Base-by-base conservation (phyloP, 2,888 invertebrate species). In the Elysia crispata region DNA sequence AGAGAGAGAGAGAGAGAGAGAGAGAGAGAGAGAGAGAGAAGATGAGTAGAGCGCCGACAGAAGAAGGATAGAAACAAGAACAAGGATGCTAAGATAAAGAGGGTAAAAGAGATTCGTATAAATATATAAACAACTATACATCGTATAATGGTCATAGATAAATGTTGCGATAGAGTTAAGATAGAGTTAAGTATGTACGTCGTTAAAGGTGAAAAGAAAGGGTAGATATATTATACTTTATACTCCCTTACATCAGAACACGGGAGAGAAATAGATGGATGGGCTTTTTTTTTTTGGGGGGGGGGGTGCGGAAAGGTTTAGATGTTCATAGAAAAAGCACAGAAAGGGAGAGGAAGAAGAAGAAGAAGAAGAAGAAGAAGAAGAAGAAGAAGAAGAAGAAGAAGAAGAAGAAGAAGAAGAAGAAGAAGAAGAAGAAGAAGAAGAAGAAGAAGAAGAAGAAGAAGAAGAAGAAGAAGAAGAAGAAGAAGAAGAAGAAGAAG, bases 311-410 rank as follows among this genome's bases (percentile, higher is more conserved):
- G n/a, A n/a, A n/a, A n/a, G n/a, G n/a, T n/a, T n/a, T n/a, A n/a
- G n/a, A n/a, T n/a, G n/a, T n/a, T n/a, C n/a, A n/a, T n/a, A n/a
- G n/a, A n/a, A n/a, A n/a, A n/a, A n/a, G n/a, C n/a, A n/a, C n/a
- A 70, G 23, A 72, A 23, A 50, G 50, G 18, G 72, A 72, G 28
- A 72, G 23, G n/a, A 28, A 50, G 6, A 72, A 49, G 49, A 3
- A 72, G 72, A 23, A 1, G 20, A 49, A 72, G 49, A 18, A 18
- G 23, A 1, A 18, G 5, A 23, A 25, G 15, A 15, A 67, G 67
- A 30, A 25, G 25, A 5, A 30, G 67, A 13, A 15, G 28, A 3
- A 15, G 6, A 8, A 30, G 30, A 30, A 8, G n/a, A 8, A 67
- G 67, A 28, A 15, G 15, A 15, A 41, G 5, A 33, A 18, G 15